Evolutionary conservation across 2,888 invertebrate genomes (phyloP).

Genomic region (Nomada ferruginata): DNA sequence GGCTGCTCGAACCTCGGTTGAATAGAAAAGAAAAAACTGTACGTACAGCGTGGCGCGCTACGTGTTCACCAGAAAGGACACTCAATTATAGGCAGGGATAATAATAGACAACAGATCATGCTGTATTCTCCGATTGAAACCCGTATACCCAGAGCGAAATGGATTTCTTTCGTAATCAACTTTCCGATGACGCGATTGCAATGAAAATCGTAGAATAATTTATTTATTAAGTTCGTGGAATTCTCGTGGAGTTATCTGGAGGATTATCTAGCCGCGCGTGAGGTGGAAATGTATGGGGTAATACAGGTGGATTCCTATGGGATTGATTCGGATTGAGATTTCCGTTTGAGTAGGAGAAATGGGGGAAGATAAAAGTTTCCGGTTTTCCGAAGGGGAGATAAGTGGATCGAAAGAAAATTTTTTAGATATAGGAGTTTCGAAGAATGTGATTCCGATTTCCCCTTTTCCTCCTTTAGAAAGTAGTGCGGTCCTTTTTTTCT

Average conservation of each 20-base stretch:
- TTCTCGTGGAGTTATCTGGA: too few relatives aligned
- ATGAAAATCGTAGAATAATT: neutral
- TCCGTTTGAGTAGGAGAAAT: too few relatives aligned
- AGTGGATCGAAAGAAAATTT: neutral
- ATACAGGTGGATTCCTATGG: neutral
- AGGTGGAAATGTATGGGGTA: too few relatives aligned
- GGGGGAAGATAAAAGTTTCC: neutral
- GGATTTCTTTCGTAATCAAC: neutral
- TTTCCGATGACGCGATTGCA: neutral
- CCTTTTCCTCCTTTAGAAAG: neutral
- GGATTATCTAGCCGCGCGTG: too few relatives aligned
- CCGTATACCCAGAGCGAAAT: neutral
- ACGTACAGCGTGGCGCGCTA: neutral
- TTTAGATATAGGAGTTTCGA: neutral
- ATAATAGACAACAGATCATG: conserved; percentile 9
- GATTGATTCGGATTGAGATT: neutral
- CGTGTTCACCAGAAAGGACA: conserved; percentile 25
- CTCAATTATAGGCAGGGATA: conserved; percentile 20
- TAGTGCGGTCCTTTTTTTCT: too few relatives aligned
- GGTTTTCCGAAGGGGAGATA: neutral
- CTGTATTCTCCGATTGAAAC: neutral
- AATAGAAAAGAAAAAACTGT: neutral
- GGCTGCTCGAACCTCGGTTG: neutral
- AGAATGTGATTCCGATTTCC: neutral
- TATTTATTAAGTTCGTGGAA: neutral